A percentile compares a stretch with the other conserved stretches of the same genome.
These are phyloP conservation scores for Yponomeuta cagnagella DNA, from an alignment of 2,888 invertebrate species.

Conservation along the genomic window DNA sequence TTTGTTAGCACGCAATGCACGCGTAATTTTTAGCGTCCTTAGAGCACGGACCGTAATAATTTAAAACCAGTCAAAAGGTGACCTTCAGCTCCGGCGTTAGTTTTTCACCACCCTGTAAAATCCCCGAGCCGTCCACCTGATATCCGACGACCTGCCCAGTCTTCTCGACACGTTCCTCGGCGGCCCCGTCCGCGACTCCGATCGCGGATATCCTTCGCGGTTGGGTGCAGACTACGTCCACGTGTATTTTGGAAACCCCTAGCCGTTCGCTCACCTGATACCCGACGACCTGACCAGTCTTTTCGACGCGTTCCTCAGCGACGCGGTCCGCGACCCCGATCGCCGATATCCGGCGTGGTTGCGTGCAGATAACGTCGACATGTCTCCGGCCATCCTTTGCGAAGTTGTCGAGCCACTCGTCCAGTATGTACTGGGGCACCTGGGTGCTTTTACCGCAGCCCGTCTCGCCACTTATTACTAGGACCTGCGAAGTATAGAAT, in stretches of 20 bases:
- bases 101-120: too few species aligned
- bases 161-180: conserved; percentile 88
- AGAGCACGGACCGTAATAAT: too few species aligned
- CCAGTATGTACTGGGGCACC: conserved; percentile 95
- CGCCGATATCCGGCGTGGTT: conserved; percentile 93
- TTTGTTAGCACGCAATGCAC: too few species aligned
- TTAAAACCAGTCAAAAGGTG: too few species aligned
- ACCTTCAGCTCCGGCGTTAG: too few species aligned
- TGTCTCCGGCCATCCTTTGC: conserved; percentile 73
- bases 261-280: conserved; percentile 75
- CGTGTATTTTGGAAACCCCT: too few species aligned
- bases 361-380: conserved; percentile 92
- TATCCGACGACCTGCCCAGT: conserved; percentile 85
- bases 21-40: too few species aligned
- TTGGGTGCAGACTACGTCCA: conserved; percentile 92
- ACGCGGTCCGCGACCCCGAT: conserved; percentile 95
- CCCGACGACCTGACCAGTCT: conserved; percentile 83
- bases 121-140: conserved; percentile 55
- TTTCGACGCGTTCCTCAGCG: conserved; percentile 88
- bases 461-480: conserved; percentile 88
- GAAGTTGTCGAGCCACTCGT: conserved; percentile 84
- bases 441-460: conserved; percentile 91
- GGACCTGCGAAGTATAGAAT: conserved; percentile 54
- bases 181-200: conserved; percentile 93
- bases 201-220: conserved; percentile 94